Conservation (phyloP, 2,113 vertebrate species). For the Crocuta crocuta region DNA sequence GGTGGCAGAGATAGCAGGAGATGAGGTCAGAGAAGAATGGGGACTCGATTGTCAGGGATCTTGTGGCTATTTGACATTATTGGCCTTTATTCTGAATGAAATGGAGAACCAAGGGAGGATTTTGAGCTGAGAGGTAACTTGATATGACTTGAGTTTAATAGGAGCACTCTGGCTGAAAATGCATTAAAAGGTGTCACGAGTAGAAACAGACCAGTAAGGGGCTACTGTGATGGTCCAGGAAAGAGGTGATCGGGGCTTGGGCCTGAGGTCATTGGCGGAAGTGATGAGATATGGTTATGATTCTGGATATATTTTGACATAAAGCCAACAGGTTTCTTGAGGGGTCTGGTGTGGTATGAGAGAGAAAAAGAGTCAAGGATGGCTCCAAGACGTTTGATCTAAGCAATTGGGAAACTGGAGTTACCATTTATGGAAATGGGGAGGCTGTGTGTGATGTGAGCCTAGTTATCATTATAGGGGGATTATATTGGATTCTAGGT, state of each 20-base stretch:
- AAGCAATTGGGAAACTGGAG: background rate
- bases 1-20: accelerated
- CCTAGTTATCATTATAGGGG: no score
- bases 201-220: background rate
- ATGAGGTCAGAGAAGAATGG: background rate
- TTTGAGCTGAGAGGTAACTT: background rate
- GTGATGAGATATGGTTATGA: background rate
- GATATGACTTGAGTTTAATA: background rate
- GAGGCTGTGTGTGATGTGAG: background rate
- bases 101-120: background rate
- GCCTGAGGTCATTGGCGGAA: background rate
- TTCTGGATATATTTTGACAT: background rate
- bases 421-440: background rate
- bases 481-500: background rate
- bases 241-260: background rate
- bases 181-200: background rate
- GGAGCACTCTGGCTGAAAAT: background rate
- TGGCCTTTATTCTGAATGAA: background rate
- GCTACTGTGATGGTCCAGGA: background rate
- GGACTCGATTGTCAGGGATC: accelerated
- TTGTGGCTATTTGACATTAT: background rate
- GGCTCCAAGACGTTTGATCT: background rate
- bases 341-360: background rate
- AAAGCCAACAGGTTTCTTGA: background rate
- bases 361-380: background rate